Evolutionary conservation across 2,113 vertebrate genomes (phyloP), one percentile per base, ranked within the genome.

Genomic region (Nannospalax galili): DNA sequence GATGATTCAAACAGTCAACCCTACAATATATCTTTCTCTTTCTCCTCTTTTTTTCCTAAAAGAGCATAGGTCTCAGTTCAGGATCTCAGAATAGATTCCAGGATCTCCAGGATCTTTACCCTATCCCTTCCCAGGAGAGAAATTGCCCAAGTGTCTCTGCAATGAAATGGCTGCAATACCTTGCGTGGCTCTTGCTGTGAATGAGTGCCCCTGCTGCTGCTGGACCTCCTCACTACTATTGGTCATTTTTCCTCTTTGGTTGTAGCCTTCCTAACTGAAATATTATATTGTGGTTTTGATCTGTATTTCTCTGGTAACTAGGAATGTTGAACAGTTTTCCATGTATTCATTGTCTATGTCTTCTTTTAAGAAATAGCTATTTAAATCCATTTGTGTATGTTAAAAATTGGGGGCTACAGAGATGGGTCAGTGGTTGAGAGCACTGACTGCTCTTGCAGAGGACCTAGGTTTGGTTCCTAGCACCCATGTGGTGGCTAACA

Each of bases 181-280:
- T 52, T 52, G 48, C 35, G 56, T 56, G 14, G 4, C 4, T n/a
- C 16, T 48, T 56, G 67, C 32, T 52, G 67, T 20, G 22, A 32
- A 28, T 10, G 1, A 19, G 32, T 24, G 32, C 3, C 22, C 65
- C 28, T 2, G 3, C 48, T 8, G 19, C 32, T 24, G 1, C n/a
- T n/a, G n/a, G 0, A 69, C n/a, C 32, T 48, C 30, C 9, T 16
- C 28, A 28, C 5, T 22, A 62, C 8, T 12, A 45, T 32, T 45
- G 2, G 9, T 15, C 60, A 30, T 32, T 62, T 26, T 22, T 64
- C 17, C 37, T 65, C 12, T 45, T 65, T 32, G 10, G 17, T 2
- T 48, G 20, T 42, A 84, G 62, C 3, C 80, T 60, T 80, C n/a
- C 35, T 37, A 80, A 58, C 77, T 45, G 6, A 74, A 74, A 5